phyloP scores from a whole-genome alignment of 2,888 invertebrate species.

The Drosophila villosipedis region DNA sequence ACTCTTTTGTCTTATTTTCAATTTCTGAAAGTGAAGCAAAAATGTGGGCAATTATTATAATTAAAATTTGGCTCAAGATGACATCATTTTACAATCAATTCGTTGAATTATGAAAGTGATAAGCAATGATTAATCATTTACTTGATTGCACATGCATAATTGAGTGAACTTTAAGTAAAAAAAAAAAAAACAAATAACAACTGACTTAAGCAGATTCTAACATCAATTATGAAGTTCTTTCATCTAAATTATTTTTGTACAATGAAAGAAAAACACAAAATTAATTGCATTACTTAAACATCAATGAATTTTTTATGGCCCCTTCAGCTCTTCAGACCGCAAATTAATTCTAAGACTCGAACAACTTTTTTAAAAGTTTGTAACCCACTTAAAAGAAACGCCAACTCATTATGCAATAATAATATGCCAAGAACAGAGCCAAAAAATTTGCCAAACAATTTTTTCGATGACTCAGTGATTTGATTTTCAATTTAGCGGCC shows the following conservation, averaged over 20 bases:
- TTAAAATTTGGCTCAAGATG: slow-evolving; percentile 46
- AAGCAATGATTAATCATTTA: not conserved
- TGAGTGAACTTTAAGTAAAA: not conserved
- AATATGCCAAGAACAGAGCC: slow-evolving; percentile 7
- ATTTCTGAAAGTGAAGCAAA: slow-evolving; percentile 52
- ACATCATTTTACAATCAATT: slow-evolving; percentile 39
- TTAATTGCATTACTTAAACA: slow-evolving; percentile 23
- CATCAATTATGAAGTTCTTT: not conserved
- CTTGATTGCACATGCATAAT: not conserved
- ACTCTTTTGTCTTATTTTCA: slow-evolving; percentile 28
- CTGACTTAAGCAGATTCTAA: not conserved
- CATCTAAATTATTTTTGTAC: not conserved
- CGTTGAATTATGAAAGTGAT: not conserved
- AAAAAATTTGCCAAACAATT: slow-evolving; percentile 33
- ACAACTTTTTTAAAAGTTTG: slow-evolving; percentile 38
- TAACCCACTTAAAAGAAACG: slow-evolving; percentile 36
- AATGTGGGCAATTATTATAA: slow-evolving; percentile 40
- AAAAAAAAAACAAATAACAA: not conserved
- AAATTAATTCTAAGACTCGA: slow-evolving; percentile 10
- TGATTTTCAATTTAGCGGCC: slow-evolving; percentile 71
- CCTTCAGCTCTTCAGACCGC: not conserved
- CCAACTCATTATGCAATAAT: slow-evolving; percentile 26
- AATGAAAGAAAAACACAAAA: slow-evolving; percentile 18
- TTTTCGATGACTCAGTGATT: slow-evolving; percentile 68
- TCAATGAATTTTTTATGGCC: slow-evolving; percentile 15